Base-by-base conservation (phyloP, 2,888 invertebrate genomes). In the Prosapia bicincta region DNA sequence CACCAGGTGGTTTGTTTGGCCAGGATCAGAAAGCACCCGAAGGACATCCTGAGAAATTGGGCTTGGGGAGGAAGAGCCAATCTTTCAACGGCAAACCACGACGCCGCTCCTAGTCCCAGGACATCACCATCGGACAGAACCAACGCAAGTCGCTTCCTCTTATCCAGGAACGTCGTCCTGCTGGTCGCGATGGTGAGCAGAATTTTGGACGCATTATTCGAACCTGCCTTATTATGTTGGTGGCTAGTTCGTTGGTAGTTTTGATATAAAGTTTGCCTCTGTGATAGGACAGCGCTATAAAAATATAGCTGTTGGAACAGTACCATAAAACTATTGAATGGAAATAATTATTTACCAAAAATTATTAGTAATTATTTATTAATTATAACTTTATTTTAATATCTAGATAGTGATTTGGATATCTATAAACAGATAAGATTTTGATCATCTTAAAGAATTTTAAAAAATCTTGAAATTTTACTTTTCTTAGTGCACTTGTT, bases 51-150 rank as follows among this genome's bases (percentile, higher is more conserved):
- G 74, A 74, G 74, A 74, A 69, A 54, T 26, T 43, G 30, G 26
- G 25, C 30, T 69, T 43, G 73, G 32, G 32, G 73, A 73, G 73
- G 73, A 73, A 74, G 74, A 74, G 69, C 65, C 69, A 15, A 69
- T 74, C 66, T 54, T 74, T 69, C 69, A 74, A 65, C 54, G 74
- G 74, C 69, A 74, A 69, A 74, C 74, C 54, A 69, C 74, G 54
- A 74, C 74, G 69, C 74, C 74, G 69, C 69, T 74, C 69, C 74
- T 74, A 74, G 74, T 74, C 65, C 74, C 74, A 1, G 69, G 65
- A 15, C 67, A 25, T 0, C 69, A 69, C 66, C 69, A 20, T 26
- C 74, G 69, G 1, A 15, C 69, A 23, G 74, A 74, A 20, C 23
- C 69, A 20, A 54, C 74, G 30, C 69, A 69, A 20, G 74, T 65